These are phyloP conservation scores for Nomada fabriciana DNA, from an alignment of 2,888 invertebrate species.

Conservation along the genomic window DNA sequence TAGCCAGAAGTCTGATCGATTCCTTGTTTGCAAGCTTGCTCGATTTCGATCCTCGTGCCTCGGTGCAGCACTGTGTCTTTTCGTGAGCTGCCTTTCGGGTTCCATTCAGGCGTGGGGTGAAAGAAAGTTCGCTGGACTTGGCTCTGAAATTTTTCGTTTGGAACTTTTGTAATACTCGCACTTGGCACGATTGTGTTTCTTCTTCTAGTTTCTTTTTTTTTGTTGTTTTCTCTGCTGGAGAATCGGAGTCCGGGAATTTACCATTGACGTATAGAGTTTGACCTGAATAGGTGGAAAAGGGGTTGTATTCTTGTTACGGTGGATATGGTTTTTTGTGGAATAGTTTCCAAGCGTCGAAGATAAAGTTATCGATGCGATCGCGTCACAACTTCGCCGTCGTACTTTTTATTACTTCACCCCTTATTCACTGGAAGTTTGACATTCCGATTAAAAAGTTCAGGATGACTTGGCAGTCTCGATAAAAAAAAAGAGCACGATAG, in stretches of 20 bases:
- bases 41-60: not conserved
- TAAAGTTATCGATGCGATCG: not conserved
- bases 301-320: too few relatives aligned
- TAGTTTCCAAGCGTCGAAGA: not conserved
- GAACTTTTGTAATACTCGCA: not conserved
- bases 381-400: not conserved
- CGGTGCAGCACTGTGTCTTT: not conserved
- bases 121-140: not conserved
- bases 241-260: not conserved
- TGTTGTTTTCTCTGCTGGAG: not conserved
- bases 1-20: too few relatives aligned
- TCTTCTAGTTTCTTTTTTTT: not conserved
- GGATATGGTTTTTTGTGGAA: too few relatives aligned
- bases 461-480: too few relatives aligned
- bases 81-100: not conserved
- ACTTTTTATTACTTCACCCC: not conserved
- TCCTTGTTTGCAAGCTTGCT: not conserved
- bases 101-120: not conserved
- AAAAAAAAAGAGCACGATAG: not conserved
- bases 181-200: conserved; percentile 2
- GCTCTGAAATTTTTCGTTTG: conserved; percentile 1
- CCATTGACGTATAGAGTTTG: not conserved
- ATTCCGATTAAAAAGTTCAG: not conserved
- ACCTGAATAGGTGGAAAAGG: not conserved
- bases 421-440: not conserved